These are phyloP conservation scores for Dendronephthya gigantea DNA, from an alignment of 64 coral and sea anemone species.

Conservation along the genomic window DNA sequence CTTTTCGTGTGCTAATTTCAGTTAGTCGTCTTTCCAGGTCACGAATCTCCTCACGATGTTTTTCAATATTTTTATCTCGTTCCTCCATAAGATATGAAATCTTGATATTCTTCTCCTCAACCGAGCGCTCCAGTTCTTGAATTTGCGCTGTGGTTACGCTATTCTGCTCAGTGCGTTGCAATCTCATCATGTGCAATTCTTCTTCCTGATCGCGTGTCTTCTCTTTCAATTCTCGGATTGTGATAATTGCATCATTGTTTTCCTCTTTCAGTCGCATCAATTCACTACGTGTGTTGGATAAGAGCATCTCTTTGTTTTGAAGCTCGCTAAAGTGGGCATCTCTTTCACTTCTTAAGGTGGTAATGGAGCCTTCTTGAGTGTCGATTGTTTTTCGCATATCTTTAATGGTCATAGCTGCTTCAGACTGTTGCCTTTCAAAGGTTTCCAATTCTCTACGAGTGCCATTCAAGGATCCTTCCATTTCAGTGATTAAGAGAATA, in stretches of 20 bases:
- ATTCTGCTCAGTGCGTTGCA: neutral
- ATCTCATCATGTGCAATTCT: neutral
- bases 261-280: conserved; percentile 3
- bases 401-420: neutral
- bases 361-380: neutral
- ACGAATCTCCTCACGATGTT: conserved; percentile 6
- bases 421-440: neutral
- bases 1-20: neutral
- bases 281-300: neutral
- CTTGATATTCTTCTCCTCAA: neutral
- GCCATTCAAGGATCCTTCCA: conserved; percentile 5
- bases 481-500: neutral
- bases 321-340: neutral
- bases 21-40: neutral
- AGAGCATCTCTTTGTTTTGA: conserved; percentile 3
- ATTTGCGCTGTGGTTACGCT: neutral
- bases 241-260: neutral
- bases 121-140: neutral
- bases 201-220: neutral
- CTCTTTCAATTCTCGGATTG: neutral
- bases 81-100: neutral
- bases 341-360: neutral
- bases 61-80: neutral
- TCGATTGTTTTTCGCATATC: neutral
- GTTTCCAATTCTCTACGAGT: neutral